Percentiles rank a stretch among this genome's conserved stretches.
These are phyloP conservation scores for Collichthys lucidus DNA, from an alignment of 2,113 vertebrate species.

Conservation along the genomic window DNA sequence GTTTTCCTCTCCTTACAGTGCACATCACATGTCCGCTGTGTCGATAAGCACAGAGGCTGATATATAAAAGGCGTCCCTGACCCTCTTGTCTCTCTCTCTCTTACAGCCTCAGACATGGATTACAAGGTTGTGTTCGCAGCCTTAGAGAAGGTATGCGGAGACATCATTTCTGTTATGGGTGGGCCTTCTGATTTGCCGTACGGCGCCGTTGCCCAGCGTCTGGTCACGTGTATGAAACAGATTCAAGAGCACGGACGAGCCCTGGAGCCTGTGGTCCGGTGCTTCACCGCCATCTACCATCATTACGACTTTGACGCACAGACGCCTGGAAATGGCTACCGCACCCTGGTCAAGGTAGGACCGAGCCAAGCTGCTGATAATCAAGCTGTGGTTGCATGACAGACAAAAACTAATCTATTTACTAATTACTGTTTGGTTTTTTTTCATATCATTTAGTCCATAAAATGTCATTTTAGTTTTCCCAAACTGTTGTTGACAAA, in stretches of 20 bases:
- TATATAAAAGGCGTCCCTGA: not conserved
- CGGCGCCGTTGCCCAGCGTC: slow-evolving; percentile 47
- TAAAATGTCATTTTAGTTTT: not conserved
- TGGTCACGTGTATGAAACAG: slow-evolving; percentile 57
- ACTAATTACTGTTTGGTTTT: not conserved
- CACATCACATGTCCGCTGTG: slow-evolving; percentile 52
- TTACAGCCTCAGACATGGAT: slow-evolving; percentile 68
- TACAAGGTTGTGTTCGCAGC: slow-evolving; percentile 63
- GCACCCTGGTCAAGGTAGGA: slow-evolving; percentile 77
- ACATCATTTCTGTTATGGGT: slow-evolving; percentile 53
- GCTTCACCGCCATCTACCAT: slow-evolving; percentile 70
- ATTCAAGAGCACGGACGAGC: slow-evolving; percentile 72
- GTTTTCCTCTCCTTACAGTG: slow-evolving; percentile 31
- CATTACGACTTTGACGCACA: slow-evolving; percentile 76
- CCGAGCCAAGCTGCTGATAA: not conserved
- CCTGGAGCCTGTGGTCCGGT: slow-evolving; percentile 61
- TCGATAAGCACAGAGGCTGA: not conserved
- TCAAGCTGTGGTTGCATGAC: not conserved
- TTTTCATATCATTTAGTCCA: not conserved
- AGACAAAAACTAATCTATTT: not conserved
- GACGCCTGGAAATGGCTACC: slow-evolving; percentile 79
- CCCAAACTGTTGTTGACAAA: no score
- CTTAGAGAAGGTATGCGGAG: slow-evolving; percentile 67
- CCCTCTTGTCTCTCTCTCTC: slow-evolving; percentile 3
- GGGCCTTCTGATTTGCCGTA: slow-evolving; percentile 35